Evolutionary conservation across 2,888 invertebrate species (phyloP).

Genomic region (Ennomos fuscantarius): DNA sequence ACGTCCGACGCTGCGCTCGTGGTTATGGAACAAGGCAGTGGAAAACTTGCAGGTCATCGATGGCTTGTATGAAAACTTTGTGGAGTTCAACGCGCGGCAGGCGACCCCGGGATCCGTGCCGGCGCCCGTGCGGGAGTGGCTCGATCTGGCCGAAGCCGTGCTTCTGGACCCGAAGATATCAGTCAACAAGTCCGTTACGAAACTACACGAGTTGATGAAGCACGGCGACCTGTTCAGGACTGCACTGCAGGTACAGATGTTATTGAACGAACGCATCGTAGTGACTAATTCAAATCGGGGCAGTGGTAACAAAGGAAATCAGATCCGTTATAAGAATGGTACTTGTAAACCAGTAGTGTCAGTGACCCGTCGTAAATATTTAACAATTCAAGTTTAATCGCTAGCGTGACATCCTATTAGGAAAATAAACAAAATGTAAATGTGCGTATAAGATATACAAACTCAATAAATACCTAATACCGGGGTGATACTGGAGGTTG

Average conservation of each 20-base stretch:
- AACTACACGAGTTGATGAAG: constrained; percentile 86
- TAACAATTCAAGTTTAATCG: background rate
- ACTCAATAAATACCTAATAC: no score
- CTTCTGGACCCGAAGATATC: constrained; percentile 86
- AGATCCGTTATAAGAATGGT: constrained; percentile 29
- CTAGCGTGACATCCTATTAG: no score
- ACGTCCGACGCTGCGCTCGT: constrained; percentile 68
- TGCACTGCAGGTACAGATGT: constrained; percentile 84
- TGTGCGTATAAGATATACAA: no score
- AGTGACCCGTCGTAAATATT: constrained; percentile 36
- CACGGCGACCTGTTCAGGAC: constrained; percentile 87
- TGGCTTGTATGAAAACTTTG: constrained; percentile 88
- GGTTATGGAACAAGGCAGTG: constrained; percentile 87
- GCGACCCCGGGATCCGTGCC: constrained; percentile 66
- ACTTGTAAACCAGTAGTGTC: constrained; percentile 41
- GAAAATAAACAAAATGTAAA: no score
- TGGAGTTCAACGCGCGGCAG: constrained; percentile 84
- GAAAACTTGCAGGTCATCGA: constrained; percentile 87
- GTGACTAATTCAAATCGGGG: constrained; percentile 31
- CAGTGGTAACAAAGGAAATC: constrained; percentile 38
- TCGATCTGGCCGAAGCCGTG: constrained; percentile 88
- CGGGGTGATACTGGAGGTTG: no score
- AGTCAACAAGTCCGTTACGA: constrained; percentile 83
- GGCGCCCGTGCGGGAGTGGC: constrained; percentile 74
- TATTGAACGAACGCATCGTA: constrained; percentile 23